Base-by-base conservation (phyloP, 2,888 invertebrate genomes). In the Blomia tropicalis region DNA sequence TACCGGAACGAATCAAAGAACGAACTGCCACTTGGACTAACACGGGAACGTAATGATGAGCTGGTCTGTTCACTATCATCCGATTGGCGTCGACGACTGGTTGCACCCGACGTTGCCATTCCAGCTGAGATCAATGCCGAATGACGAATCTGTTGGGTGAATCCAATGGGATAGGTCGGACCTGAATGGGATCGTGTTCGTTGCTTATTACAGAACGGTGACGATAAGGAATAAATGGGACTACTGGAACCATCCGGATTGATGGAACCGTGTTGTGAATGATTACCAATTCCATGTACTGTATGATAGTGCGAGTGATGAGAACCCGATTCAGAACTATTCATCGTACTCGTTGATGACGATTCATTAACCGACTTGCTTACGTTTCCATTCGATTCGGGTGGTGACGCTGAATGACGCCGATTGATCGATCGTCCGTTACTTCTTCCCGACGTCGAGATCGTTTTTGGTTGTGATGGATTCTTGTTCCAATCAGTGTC, bases 1-100 rank as follows among this genome's bases (percentile, higher is more conserved):
- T 56, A 56, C 68, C 85, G 77, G 72, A 88, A 86, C 43, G 85
- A 84, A 72, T 88, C 86, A 70, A 88, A 82, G 68, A 88, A 77
- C 25, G 70, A 61, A 7, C 64, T 59, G 23, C 65, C 31, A 2
- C 65, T 64, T 1, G 67, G 67, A 51, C 67, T 67, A 43, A 64
- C 63, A 23, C 66, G 27, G 23, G 43, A 43, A 17, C 61, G 5
- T 14, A 61, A 2, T 19, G 53, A 61, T 1, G 19, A 4, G 5
- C 19, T 17, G 41, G 7, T 14, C 2, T 30, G 1, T 2, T 30
- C 23, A n/a, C 54, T 53, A 32, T 61, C 61, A 14, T 61, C 61
- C 1, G 22, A 22, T 14, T 61, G 61, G 7, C 61, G 53, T n/a
- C 51, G 7, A n/a, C 61, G n/a, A 17, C 25, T 61, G 4, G 29